These are phyloP conservation scores for Cordilura impudica DNA, from an alignment of 2,888 invertebrate genomes.

Conservation along the genomic window DNA sequence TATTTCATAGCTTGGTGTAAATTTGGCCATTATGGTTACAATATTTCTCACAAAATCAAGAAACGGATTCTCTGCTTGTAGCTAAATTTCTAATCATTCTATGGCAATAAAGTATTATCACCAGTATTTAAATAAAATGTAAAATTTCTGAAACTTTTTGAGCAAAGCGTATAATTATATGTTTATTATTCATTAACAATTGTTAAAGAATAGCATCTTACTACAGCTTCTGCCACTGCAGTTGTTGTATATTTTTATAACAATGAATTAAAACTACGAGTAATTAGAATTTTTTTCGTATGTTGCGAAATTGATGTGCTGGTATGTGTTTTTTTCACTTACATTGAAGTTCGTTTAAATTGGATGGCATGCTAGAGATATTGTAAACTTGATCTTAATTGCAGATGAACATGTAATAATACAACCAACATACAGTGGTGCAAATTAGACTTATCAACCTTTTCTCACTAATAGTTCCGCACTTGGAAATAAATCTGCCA, in stretches of 20 bases:
- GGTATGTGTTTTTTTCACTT: not conserved
- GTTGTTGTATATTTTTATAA: no score
- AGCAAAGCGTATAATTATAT: not conserved
- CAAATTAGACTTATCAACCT: no score
- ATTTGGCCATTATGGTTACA: no score
- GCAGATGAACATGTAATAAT: constrained; percentile 36
- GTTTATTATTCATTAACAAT: not conserved
- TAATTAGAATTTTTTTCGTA: not conserved
- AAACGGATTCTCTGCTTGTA: no score
- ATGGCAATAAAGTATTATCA: no score
- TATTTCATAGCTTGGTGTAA: no score
- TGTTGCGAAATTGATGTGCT: not conserved
- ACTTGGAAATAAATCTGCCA: no score
- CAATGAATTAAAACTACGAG: not conserved
- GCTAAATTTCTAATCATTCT: no score
- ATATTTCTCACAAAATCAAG: no score
- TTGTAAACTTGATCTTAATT: constrained; percentile 49
- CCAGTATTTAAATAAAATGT: no score
- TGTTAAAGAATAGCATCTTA: not conserved
- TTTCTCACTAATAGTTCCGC: no score
- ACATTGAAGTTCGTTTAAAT: constrained; percentile 15
- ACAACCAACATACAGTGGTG: not conserved
- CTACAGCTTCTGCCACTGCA: not conserved
- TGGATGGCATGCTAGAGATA: constrained; percentile 14
- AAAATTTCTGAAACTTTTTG: not conserved